Evolutionary conservation across 2,113 vertebrate species (phyloP).

Genomic region (Xerus inauris): DNA sequence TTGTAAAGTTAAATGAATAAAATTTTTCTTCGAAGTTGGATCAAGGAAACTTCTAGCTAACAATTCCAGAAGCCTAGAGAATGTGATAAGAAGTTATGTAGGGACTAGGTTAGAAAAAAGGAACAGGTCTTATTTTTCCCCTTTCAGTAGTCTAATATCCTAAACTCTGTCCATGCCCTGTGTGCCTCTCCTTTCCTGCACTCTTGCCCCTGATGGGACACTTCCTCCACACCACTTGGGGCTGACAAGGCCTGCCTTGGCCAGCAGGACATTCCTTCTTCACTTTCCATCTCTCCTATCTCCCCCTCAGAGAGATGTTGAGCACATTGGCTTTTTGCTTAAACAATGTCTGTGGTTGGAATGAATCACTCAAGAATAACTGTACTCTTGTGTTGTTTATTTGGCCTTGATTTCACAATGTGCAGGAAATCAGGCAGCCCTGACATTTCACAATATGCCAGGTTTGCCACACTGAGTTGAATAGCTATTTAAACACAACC

Average conservation of each 20-base stretch:
- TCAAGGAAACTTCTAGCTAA: neutral
- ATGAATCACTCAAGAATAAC: slow-evolving; percentile 12
- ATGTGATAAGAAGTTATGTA: neutral
- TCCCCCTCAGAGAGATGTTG: neutral
- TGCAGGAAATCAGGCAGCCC: neutral
- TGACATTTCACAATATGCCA: slow-evolving; percentile 21
- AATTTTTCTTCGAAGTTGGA: neutral
- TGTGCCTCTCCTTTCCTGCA: neutral
- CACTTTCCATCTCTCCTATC: too few relatives aligned
- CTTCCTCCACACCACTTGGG: neutral
- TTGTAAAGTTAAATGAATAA: neutral
- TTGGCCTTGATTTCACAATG: slow-evolving; percentile 42
- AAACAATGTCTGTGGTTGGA: neutral
- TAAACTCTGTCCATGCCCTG: too few relatives aligned
- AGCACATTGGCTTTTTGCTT: neutral
- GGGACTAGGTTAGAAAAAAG: neutral
- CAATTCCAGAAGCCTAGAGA: neutral
- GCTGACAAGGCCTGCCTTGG: neutral
- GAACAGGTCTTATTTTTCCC: neutral
- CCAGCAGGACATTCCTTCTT: neutral
- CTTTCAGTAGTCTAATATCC: neutral
- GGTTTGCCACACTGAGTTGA: neutral
- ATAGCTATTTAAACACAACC: neutral
- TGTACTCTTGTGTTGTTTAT: neutral
- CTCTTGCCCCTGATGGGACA: too few relatives aligned